Evolutionary conservation across 2,797 vertebrate species (phyloP).

Genomic region (Neosalanx taihuensis): DNA sequence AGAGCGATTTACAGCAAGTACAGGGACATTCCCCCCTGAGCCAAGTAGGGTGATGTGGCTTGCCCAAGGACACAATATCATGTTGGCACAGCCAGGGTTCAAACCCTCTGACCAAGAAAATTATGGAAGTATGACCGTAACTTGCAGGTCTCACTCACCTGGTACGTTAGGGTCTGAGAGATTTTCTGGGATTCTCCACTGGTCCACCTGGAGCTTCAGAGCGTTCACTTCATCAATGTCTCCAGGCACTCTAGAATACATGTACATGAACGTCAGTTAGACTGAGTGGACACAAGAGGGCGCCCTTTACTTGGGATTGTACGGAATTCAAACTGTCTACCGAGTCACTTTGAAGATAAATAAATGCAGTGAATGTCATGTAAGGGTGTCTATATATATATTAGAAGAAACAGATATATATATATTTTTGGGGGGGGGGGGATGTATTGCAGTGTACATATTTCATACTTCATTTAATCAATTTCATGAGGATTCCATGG

Average conservation of each 20-base stretch:
- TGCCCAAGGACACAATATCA: too few relatives aligned
- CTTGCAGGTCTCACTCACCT: conserved; percentile 61
- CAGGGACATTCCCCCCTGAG: too few relatives aligned
- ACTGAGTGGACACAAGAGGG: conserved; percentile 61
- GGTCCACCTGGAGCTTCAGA: conserved; percentile 89
- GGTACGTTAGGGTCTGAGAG: conserved; percentile 88
- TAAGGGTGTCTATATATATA: too few relatives aligned
- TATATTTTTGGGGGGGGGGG: too few relatives aligned
- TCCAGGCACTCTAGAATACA: conserved; percentile 79
- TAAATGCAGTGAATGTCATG: not conserved
- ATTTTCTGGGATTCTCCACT: conserved; percentile 87
- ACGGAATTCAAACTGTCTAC: not conserved
- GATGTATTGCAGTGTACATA: not conserved
- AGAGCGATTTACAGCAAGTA: too few relatives aligned
- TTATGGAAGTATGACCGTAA: too few relatives aligned
- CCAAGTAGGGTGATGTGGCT: too few relatives aligned
- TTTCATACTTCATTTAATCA: not conserved
- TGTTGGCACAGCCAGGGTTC: too few relatives aligned
- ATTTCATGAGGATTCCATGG: too few relatives aligned
- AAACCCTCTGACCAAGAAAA: not conserved
- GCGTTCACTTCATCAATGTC: conserved; percentile 94
- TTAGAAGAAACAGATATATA: too few relatives aligned
- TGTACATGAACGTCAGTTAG: conserved; percentile 34
- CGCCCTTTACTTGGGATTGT: conserved; percentile 12
- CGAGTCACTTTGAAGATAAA: not conserved